phyloP scores from a whole-genome alignment of 2,797 vertebrate genomes.

The Pachyuromys duprasi region DNA sequence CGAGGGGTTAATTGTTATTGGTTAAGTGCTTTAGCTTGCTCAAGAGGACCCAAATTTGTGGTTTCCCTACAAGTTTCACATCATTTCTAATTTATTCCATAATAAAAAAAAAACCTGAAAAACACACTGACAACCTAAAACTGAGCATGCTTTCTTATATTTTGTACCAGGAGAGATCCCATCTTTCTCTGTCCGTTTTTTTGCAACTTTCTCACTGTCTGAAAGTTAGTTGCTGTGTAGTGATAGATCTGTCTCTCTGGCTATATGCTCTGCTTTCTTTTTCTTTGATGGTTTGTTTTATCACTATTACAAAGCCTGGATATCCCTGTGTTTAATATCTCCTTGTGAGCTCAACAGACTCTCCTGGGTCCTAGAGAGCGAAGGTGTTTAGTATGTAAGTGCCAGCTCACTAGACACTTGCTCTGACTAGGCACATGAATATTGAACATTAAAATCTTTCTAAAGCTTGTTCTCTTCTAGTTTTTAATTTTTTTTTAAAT shows the following conservation, averaged over 20 bases:
- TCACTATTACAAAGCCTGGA: neutral
- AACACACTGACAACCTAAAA: neutral
- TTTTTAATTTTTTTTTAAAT: neutral
- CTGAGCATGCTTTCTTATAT: neutral
- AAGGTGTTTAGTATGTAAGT: neutral
- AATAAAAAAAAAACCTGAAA: neutral
- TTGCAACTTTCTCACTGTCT: neutral
- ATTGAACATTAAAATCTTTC: neutral
- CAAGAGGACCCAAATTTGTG: neutral
- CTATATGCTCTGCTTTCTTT: neutral
- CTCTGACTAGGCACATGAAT: neutral
- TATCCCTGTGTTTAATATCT: neutral
- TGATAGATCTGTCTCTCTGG: neutral
- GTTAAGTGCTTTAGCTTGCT: neutral
- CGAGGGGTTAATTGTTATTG: neutral
- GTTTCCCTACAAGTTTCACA: neutral
- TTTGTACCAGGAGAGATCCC: neutral
- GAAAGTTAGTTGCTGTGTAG: neutral
- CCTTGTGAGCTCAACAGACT: neutral
- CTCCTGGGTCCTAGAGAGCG: neutral
- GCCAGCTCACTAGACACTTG: neutral
- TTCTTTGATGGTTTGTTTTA: neutral
- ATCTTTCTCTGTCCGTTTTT: neutral
- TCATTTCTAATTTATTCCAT: slow-evolving; percentile 1
- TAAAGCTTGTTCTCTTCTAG: neutral